A percentile compares a stretch with the other conserved stretches of the same genome.
phyloP scores from a whole-genome alignment of 2,888 invertebrate genomes.

The Zootermopsis nevadensis region DNA sequence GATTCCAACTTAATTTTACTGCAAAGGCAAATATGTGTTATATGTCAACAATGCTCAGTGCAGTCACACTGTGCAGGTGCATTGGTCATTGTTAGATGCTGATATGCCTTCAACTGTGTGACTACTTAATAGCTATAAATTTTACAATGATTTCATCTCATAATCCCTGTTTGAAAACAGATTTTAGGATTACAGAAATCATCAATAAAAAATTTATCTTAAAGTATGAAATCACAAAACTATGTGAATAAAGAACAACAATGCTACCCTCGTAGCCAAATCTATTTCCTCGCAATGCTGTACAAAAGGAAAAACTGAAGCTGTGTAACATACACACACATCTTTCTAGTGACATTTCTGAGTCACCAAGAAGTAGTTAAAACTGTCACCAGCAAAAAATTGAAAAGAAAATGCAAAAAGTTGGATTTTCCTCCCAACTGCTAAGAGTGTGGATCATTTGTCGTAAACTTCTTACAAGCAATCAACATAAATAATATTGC shows the following conservation, averaged over 20 bases:
- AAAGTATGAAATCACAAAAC: constrained; percentile 33
- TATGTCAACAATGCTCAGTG: constrained; percentile 37
- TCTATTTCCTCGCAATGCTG: constrained; percentile 1
- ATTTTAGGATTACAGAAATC: constrained; percentile 34
- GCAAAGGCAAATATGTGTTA: constrained; percentile 38
- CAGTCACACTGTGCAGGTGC: constrained; percentile 43
- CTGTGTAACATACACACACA: constrained; percentile 9
- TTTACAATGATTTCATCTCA: neutral
- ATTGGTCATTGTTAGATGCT: constrained; percentile 15
- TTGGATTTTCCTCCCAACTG: constrained; percentile 38
- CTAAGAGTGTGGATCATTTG: constrained; percentile 33
- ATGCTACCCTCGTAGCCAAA: neutral
- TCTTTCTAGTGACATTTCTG: neutral
- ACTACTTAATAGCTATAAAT: neutral
- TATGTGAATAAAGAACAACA: constrained; percentile 27
- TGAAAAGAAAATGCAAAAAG: constrained; percentile 26
- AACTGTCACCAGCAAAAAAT: neutral
- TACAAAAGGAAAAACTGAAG: constrained; percentile 18
- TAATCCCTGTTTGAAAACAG: constrained; percentile 2
- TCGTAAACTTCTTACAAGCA: constrained; percentile 34
- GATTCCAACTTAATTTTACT: constrained; percentile 40
- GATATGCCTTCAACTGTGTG: constrained; percentile 35
- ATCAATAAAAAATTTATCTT: constrained; percentile 33
- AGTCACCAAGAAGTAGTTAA: neutral
- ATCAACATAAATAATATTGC: constrained; percentile 53